Evolutionary conservation across 2,113 vertebrate genomes (phyloP), one percentile per base, ranked within the genome.

Genomic region (Phainopepla nitens): DNA sequence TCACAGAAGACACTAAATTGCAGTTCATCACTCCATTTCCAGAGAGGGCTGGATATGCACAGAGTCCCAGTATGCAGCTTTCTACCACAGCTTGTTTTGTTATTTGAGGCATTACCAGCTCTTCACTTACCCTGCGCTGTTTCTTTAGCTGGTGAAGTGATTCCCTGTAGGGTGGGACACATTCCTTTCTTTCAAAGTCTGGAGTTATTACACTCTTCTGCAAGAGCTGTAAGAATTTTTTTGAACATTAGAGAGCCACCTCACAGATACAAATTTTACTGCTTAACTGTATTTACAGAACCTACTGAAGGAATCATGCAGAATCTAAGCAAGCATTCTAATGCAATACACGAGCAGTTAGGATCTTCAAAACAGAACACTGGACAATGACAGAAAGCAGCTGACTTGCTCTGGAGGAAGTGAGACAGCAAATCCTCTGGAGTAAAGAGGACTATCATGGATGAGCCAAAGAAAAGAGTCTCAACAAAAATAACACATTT

Each of bases 181-280:
- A 92, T 27, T 99, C 98, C 31, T 98, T 99, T 94, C 99, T 99
- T 92, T 99, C 99, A 98, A 99, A 99, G 95, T 99, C 99, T 71
- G 99, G 98, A 79, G 98, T 99, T 87, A 99, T 98, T 79, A 99
- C 60, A 70, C 99, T 98, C 77, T 99, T 99, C 97, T 98, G 97
- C 96, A 99, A 98, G 95, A 99, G 96, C 99, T 99, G 97, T 83
- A 96, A 95, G 76, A 84, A 92, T 29, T 42, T 51, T 36, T 83
- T 86, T 71, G 16, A 73, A 65, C 10, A 10, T 96, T 45, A 87
- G 45, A 76, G 35, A 72, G 31, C 31, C 28, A 83, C 39, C 25
- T 69, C 44, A 58, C 19, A 8, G 33, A 49, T 28, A 65, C 2
- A 54, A 66, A 70, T 42, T 66, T 25, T 64, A 87, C 17, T 45